Base-by-base conservation (phyloP, 2,888 invertebrate genomes). In the Coronaproctus castanopsis region DNA sequence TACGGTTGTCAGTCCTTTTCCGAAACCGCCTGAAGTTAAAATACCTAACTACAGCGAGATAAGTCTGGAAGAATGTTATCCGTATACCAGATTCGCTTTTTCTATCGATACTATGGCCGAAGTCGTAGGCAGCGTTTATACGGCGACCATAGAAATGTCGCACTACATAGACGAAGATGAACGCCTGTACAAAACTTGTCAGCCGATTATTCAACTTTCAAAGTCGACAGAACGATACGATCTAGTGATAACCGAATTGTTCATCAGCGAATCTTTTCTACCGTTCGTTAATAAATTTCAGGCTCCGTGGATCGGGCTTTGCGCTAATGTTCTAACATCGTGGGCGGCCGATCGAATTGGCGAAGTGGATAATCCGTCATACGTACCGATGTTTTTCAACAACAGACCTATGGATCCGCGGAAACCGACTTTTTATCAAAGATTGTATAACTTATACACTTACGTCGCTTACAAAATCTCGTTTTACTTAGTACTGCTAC, bases 1-100 rank as follows among this genome's bases (percentile, higher is more conserved):
- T 21, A 61, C 61, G 19, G 57, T 57, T 20, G 24, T 53, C 24
- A 57, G 14, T 20, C 23, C 53, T 2, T 61, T 54, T 50, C 52
- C 56, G 22, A 24, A 36, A 56, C 3, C 54, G 54, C 14, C 55
- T 48, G 24, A 51, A 50, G 36, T 8, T 8, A 36, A 36, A 36
- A 1, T 61, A 20, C 51, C 50, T 14, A 55, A 55, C 21, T 24
- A 51, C 50, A 21, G n/a, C 20, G 24, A 54, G 10, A 2, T 60
- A 52, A 19, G 49, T 51, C 60, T 54, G 51, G 24, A 3, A 5
- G 36, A 20, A 14, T 55, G 52, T 20, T 61, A 36, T 14, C 8
- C 5, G 36, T 8, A 14, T 5, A 14, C 36, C 36, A 14, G 14
- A 5, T 36, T 36, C 36, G 36, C 5, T 5, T 36, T 36, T 14